Base-by-base conservation (phyloP, 2,797 vertebrate species). In the Hybognathus amarus region DNA sequence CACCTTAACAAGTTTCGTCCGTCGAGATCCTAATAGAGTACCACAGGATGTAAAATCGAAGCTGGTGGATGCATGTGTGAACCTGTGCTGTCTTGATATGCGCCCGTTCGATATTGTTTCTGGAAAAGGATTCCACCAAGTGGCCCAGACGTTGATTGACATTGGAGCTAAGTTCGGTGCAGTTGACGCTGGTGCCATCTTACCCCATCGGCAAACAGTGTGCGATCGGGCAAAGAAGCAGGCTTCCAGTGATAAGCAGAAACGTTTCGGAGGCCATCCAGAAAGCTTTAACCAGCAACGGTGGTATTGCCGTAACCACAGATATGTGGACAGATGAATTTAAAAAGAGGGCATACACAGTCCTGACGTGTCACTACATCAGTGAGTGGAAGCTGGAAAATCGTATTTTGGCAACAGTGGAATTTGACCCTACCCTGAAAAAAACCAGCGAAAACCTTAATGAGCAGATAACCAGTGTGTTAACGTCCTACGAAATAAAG, bases 161-260 rank as follows among this genome's bases (percentile, higher is more conserved):
- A n/a, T n/a, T n/a, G n/a, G n/a, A n/a, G n/a, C n/a, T n/a, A n/a
- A n/a, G n/a, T n/a, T n/a, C n/a, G n/a, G n/a, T n/a, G n/a, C n/a
- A n/a, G n/a, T 66, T 27, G 77, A 79, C 42, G 61, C 77, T 47
- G 24, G 36, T 30, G 63, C 59, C 13, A 47, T 82, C 52, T 45
- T 40, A 40, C 66, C 78, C 15, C 78, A 80, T 54, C 40, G 12
- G 59, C 59, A 63, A 63, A 63, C 59, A 11, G 59, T 63, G 22
- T 63, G 59, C 59, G 59, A 63, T 27, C 10, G 22, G 24, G 59
- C 50, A 52, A 52, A 52, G 50, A 52, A 52, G 50, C 50, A 52
- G 50, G 50, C 50, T 52, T 52, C 59, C 59, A 63, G 4, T n/a
- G n/a, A 63, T n/a, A 63, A 63, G 24, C 22, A 63, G 18, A 63